These are phyloP conservation scores for Noctilio leporinus DNA, from an alignment of 2,113 vertebrate species.

Conservation along the genomic window DNA sequence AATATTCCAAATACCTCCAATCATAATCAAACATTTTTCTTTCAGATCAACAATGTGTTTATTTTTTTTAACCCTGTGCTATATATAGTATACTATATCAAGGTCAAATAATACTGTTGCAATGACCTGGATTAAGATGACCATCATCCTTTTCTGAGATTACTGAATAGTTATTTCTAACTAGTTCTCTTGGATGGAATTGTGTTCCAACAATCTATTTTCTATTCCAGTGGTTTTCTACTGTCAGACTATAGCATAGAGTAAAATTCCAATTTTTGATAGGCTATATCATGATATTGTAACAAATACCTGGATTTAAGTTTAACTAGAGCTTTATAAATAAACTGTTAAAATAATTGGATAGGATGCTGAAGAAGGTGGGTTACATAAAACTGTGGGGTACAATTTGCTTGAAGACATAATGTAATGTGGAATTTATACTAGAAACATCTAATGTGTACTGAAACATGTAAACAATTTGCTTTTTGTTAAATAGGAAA, in stretches of 20 bases:
- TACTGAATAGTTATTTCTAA: background rate
- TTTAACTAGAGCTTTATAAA: slow-evolving; percentile 32
- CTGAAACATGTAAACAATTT: slow-evolving; percentile 32
- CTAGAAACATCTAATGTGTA: background rate
- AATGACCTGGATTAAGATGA: background rate
- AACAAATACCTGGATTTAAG: background rate
- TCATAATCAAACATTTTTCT: background rate
- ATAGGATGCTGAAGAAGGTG: background rate
- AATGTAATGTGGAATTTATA: slow-evolving; percentile 21
- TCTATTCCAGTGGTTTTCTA: background rate
- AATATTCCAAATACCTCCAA: background rate
- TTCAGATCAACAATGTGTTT: background rate
- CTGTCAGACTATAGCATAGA: background rate
- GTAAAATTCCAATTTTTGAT: background rate
- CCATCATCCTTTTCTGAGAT: background rate
- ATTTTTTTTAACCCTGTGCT: background rate
- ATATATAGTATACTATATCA: too few species aligned
- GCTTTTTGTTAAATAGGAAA: background rate
- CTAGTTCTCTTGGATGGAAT: background rate
- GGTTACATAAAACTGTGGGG: background rate
- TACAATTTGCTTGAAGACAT: background rate
- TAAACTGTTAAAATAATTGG: slow-evolving; percentile 12
- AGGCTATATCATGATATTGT: background rate
- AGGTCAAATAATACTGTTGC: background rate
- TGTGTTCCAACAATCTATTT: background rate